Conservation (phyloP, 2,888 invertebrate genomes). For the Mesorhabditis spiculigera region DNA sequence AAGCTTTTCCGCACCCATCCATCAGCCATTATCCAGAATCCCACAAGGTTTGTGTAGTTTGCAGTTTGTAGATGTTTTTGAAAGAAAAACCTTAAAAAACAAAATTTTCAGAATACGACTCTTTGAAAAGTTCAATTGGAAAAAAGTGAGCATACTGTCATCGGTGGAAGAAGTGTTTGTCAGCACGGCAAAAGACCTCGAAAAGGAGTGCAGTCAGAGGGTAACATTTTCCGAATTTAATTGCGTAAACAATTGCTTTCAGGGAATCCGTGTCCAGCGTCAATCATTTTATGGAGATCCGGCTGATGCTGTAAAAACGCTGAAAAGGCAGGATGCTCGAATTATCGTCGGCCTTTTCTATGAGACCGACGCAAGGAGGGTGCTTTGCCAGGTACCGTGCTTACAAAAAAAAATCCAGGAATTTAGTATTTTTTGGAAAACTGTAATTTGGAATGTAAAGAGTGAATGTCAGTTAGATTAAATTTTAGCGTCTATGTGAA, state of each 20-base stretch:
- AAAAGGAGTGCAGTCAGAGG: conserved; percentile 59
- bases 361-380: conserved; percentile 89
- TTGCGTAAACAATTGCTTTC: not conserved
- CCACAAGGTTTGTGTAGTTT: conserved; percentile 39
- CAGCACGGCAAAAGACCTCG: conserved; percentile 92
- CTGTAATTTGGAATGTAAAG: no score
- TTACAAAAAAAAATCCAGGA: not conserved
- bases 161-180: conserved; percentile 82
- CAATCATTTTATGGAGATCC: conserved; percentile 97
- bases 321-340: conserved; percentile 86
- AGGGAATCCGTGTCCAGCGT: conserved; percentile 87
- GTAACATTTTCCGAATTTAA: not conserved
- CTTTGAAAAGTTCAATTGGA: conserved; percentile 96
- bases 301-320: conserved; percentile 85
- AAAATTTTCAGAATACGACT: conserved; percentile 89
- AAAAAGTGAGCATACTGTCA: conserved; percentile 92
- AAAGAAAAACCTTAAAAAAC: no score
- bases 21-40: conserved; percentile 87
- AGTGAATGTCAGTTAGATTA: no score
- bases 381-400: conserved; percentile 80
- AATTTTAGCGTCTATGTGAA: no score
- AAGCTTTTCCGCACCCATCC: conserved; percentile 98
- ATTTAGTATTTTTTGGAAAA: no score
- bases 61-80: no score
- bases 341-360: conserved; percentile 98